Evolutionary conservation across 2,888 invertebrate species (phyloP).

Genomic region (Epiblema foenella): DNA sequence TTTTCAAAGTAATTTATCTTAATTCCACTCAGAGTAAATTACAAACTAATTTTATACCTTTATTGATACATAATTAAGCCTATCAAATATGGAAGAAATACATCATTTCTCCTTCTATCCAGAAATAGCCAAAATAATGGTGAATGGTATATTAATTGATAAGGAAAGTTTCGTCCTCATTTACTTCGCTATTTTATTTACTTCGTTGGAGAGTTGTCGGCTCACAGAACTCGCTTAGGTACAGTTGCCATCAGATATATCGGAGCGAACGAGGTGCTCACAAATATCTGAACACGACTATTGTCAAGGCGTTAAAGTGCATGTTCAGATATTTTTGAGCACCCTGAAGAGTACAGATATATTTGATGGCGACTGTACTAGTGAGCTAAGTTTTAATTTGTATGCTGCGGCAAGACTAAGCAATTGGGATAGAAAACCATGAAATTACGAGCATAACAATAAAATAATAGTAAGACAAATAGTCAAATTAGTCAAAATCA

Average conservation of each 20-base stretch:
- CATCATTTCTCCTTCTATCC: background rate
- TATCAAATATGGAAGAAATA: constrained; percentile 2
- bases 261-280: too few relatives aligned
- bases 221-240: constrained; percentile 2
- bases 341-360: too few relatives aligned
- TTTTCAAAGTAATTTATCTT: too few relatives aligned
- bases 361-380: too few relatives aligned
- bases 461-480: too few relatives aligned
- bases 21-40: background rate
- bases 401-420: background rate
- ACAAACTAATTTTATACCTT: background rate
- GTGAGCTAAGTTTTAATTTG: constrained; percentile 22
- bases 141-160: constrained; percentile 12
- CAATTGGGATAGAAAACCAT: too few relatives aligned
- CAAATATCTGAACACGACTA: too few relatives aligned
- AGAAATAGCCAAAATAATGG: constrained; percentile 7
- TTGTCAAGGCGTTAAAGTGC: too few relatives aligned
- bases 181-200: constrained; percentile 13
- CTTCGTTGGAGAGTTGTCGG: background rate
- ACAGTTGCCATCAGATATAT: too few relatives aligned
- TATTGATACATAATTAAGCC: background rate
- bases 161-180: constrained; percentile 23
- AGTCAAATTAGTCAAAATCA: too few relatives aligned
- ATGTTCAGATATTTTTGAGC: too few relatives aligned
- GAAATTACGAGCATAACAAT: too few relatives aligned